Percentiles rank a stretch among this genome's conserved stretches.
Evolutionary conservation across 2,113 vertebrate species (phyloP).

Genomic region (Cepphus grylle): DNA sequence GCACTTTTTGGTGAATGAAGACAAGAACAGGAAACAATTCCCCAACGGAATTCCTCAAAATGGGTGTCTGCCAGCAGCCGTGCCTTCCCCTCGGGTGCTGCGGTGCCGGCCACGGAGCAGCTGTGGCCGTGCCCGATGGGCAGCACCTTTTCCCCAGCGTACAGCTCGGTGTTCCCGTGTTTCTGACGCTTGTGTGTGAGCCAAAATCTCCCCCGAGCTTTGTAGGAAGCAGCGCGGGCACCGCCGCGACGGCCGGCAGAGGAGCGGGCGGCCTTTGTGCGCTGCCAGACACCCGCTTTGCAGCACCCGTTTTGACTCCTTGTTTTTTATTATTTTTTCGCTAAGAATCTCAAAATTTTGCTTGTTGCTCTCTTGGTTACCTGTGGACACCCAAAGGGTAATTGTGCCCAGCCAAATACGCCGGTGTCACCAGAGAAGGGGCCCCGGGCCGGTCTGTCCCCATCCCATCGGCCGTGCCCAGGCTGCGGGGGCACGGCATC

Average conservation of each 20-base stretch:
- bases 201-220: background rate
- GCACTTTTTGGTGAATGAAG: background rate
- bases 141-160: rapidly evolving
- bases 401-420: rapidly evolving
- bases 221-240: rapidly evolving
- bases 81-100: background rate
- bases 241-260: rapidly evolving
- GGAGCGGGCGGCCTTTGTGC: rapidly evolving
- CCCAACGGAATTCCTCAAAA: background rate
- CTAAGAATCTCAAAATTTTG: background rate
- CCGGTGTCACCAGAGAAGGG: background rate
- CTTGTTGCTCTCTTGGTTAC: background rate
- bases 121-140: background rate
- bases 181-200: background rate
- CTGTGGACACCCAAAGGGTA: background rate
- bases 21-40: background rate
- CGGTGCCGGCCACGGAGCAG: background rate
- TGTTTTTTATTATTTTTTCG: background rate
- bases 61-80: background rate
- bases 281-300: background rate
- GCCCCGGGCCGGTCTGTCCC: background rate
- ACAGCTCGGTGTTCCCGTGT: rapidly evolving
- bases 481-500: rapidly evolving
- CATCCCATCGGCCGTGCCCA: background rate
- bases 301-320: background rate